Evolutionary conservation across 2,113 vertebrate species (phyloP).

Genomic region (Charadrius vociferus): DNA sequence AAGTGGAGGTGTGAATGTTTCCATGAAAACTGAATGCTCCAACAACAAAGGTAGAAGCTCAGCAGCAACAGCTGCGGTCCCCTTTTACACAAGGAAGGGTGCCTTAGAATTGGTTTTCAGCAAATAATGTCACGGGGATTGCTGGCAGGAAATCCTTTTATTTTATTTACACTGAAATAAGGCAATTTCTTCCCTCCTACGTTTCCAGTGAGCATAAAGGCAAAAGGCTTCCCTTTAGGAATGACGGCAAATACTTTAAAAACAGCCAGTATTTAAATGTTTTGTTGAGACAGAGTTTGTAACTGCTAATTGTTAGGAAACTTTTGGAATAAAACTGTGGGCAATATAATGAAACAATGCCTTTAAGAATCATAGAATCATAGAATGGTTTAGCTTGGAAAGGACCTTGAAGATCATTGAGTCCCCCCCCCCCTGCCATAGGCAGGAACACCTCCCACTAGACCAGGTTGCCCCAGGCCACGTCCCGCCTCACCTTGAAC

Average conservation of each 20-base stretch:
- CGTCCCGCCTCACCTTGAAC: no score
- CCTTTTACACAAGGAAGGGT: neutral
- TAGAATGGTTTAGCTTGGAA: no score
- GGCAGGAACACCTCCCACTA: no score
- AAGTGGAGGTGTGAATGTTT: neutral
- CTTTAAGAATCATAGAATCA: no score
- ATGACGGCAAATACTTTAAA: neutral
- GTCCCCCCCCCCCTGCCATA: no score
- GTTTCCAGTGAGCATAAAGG: neutral
- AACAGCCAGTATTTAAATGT: neutral
- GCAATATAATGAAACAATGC: neutral
- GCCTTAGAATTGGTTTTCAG: neutral
- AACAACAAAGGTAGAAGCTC: neutral
- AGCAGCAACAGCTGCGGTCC: neutral
- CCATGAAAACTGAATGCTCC: neutral
- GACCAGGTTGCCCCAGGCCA: no score
- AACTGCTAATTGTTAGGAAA: neutral
- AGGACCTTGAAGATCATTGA: no score
- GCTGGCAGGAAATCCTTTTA: neutral
- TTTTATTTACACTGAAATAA: neutral
- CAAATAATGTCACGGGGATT: neutral
- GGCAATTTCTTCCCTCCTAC: neutral
- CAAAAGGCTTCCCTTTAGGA: neutral
- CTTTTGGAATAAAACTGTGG: neutral
- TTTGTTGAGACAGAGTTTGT: neutral